phyloP scores from a whole-genome alignment of 2,113 vertebrate species.

The Dasyornis broadbenti region DNA sequence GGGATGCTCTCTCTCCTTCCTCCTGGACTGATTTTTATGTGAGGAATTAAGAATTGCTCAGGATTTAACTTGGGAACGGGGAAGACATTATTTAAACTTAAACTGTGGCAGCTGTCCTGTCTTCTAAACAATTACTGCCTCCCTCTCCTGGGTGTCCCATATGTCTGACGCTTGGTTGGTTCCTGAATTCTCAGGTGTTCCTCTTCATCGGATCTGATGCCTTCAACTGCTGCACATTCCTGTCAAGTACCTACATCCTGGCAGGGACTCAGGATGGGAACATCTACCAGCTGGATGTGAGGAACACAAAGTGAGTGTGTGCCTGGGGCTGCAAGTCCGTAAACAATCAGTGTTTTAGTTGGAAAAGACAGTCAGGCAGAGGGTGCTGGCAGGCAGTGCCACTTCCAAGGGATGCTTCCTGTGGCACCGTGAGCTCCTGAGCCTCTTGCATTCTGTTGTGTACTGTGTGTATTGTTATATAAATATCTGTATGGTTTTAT shows the following conservation, averaged over 20 bases:
- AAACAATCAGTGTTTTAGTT: background rate
- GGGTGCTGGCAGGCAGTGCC: background rate
- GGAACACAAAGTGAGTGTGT: slow-evolving; percentile 70
- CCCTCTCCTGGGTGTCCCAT: background rate
- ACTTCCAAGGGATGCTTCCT: background rate
- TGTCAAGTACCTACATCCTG: slow-evolving; percentile 72
- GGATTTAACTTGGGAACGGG: accelerated
- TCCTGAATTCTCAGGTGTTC: slow-evolving; percentile 65
- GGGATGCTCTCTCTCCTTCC: background rate
- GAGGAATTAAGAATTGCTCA: background rate
- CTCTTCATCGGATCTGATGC: slow-evolving; percentile 74
- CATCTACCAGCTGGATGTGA: slow-evolving; percentile 77
- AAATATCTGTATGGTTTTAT: background rate
- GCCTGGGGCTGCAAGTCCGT: background rate
- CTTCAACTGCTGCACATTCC: slow-evolving; percentile 79
- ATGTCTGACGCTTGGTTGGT: background rate
- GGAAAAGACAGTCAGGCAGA: background rate
- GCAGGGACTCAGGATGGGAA: slow-evolving; percentile 79
- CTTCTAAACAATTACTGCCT: background rate
- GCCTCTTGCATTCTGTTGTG: background rate
- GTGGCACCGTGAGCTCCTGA: accelerated
- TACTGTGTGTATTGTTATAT: background rate
- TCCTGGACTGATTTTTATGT: accelerated
- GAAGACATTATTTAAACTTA: background rate
- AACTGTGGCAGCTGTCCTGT: background rate